Evolutionary conservation across 2,113 vertebrate genomes (phyloP), one percentile per base, ranked within the genome.

Genomic region (Pelmatolapia mariae): DNA sequence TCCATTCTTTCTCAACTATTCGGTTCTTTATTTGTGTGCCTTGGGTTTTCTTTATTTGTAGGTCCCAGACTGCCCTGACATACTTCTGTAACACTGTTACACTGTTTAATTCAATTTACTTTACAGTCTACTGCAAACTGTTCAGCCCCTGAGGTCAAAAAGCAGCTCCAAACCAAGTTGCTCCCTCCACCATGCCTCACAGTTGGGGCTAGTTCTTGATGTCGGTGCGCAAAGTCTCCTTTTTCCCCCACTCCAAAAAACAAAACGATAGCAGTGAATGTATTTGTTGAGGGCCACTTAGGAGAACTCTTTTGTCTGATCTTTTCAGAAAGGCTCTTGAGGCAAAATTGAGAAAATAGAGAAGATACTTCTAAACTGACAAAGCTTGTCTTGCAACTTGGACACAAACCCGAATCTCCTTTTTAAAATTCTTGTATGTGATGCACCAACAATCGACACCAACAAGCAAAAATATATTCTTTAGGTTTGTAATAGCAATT

Each of bases 1-100:
- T 24, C 22, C 13, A 24, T 71, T 71, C 5, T 71, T 45, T 24
- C 66, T 24, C 13, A 71, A 43, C 66, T 43, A 71, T 43, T 71
- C 1, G 0, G 0, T 29, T 8, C 43, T 19, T 50, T 50, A 78
- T 50, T 78, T 50, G 71, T 29, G 15, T 4, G 15, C 40, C 1
- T 47, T 19, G 43, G 43, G 15, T 50, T 29, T 50, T 50, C 8
- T 43, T 71, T 71, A 45, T 24, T 71, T 71, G 3, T 26, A 45
- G 24, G 43, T 12, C 16, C 16, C 2, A 15, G 40, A 26, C 13
- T 26, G 8, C 22, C 16, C 16, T 76, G 71, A 50, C 71, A 76
- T 50, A 18, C 24, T 45, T 73, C 22, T 50, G 15, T 29, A 47
- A 76, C 15, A 47, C 22, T 26, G 22, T 73, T 1, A 16, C 59